Base-by-base conservation (phyloP, 2,797 vertebrate species). In the Diceros bicornis region DNA sequence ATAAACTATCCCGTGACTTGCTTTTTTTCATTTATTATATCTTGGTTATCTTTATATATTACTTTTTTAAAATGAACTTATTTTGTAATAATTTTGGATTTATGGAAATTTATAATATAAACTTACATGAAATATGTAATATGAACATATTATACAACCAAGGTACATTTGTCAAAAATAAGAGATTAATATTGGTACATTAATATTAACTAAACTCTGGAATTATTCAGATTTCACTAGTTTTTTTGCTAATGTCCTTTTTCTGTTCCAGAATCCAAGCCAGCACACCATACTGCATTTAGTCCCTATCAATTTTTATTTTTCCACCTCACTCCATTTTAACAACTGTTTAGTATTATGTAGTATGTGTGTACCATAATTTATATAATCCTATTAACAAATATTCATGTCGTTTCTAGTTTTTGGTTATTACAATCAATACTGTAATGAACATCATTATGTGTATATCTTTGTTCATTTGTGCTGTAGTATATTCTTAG, bases 361-460 rank as follows among this genome's bases (percentile, higher is more conserved):
- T 17, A 82, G 2, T 47, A 72, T 52, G 3, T 9, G 17, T 74
- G 8, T 17, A 50, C 17, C 23, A 62, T 47, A 87, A 91, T 97
- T 83, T 66, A 83, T 4, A 55, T 62, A 47, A 78, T 61, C 34
- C 44, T 78, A 20, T 16, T 66, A 68, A 75, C 9, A 79, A 13
- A 74, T 90, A 62, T 89, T 86, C 21, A 77, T 44, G 23, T 55
- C 29, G 12, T 50, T 95, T 74, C 59, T 74, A 47, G 23, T 90
- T 92, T 94, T 84, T 3, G 3, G 11, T 69, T 96, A 94, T 62
- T 86, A 52, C 4, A 83, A 93, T 72, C 44, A 74, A 69, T 47
- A 41, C 27, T 57, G 0, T 87, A 92, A 92, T 52, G 11, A 90
- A 68, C 16, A 89, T 50, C 14, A 83, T 37, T 78, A 68, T 3